A percentile compares a stretch with the other conserved stretches of the same genome.
Conservation (phyloP, 2,888 invertebrate genomes). For the Leucoma salicis region DNA sequence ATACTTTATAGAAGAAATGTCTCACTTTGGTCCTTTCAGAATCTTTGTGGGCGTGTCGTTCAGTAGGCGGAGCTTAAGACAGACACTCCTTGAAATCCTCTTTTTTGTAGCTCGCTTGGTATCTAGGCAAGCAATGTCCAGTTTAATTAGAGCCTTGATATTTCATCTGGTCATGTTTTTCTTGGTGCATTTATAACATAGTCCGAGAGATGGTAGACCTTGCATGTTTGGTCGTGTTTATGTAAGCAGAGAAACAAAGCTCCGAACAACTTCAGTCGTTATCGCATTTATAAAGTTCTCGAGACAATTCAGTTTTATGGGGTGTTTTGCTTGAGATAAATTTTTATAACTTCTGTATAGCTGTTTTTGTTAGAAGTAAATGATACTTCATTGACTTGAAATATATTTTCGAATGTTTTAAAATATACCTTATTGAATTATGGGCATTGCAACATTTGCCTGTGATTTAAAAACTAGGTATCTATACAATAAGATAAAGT, state of each 20-base stretch:
- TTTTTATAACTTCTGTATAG: constrained; percentile 71
- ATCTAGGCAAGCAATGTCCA: constrained; percentile 69
- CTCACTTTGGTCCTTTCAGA: constrained; percentile 59
- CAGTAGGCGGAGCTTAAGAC: constrained; percentile 65
- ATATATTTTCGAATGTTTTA: not conserved
- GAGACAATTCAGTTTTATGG: constrained; percentile 79
- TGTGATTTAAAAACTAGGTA: too few relatives aligned
- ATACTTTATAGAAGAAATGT: constrained; percentile 66
- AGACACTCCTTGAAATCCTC: constrained; percentile 79
- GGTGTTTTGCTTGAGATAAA: constrained; percentile 80
- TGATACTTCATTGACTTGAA: not conserved
- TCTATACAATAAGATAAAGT: too few relatives aligned
- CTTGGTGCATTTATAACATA: constrained; percentile 12
- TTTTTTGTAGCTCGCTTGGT: constrained; percentile 74
- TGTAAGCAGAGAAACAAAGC: constrained; percentile 75
- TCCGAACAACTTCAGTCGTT: constrained; percentile 77
- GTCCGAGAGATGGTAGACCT: constrained; percentile 39
- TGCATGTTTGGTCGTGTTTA: constrained; percentile 57
- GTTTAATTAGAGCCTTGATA: constrained; percentile 50
- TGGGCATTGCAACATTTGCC: too few relatives aligned
- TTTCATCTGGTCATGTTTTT: constrained; percentile 34
- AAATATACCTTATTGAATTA: not conserved
- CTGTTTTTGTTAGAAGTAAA: constrained; percentile 37
- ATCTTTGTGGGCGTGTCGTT: constrained; percentile 70
- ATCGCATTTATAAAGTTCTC: constrained; percentile 81